Percentiles rank a stretch among this genome's conserved stretches.
Conservation (phyloP, 1,140 invertebrate species). For the Odontomachus brunneus region DNA sequence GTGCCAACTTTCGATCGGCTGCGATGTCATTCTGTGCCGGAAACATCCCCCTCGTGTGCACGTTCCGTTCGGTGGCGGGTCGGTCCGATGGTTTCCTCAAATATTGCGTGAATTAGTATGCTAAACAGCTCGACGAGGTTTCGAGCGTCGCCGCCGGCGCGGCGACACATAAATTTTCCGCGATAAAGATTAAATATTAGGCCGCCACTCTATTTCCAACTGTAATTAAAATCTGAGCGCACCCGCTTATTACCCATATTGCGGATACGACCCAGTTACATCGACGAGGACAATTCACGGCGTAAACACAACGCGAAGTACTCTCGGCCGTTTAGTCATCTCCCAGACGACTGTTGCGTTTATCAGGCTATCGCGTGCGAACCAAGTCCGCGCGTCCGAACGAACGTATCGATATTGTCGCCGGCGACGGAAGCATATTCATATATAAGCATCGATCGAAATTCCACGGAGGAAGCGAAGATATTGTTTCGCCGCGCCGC, state of each 20-base stretch:
- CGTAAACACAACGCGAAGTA: slow-evolving; percentile 47
- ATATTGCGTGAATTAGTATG: slow-evolving; percentile 35
- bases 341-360: slow-evolving; percentile 15
- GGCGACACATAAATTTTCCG: slow-evolving; percentile 27
- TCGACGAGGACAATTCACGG: slow-evolving; percentile 16
- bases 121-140: slow-evolving; percentile 10
- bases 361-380: slow-evolving; percentile 72
- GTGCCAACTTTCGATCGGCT: not conserved
- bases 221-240: slow-evolving; percentile 39
- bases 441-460: slow-evolving; percentile 65
- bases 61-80: not conserved
- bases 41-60: not conserved
- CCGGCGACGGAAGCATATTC: slow-evolving; percentile 19
- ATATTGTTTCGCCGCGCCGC: slow-evolving; percentile 28
- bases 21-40: too few relatives aligned
- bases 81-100: not conserved
- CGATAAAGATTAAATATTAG: slow-evolving; percentile 43
- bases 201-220: slow-evolving; percentile 14
- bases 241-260: slow-evolving; percentile 21
- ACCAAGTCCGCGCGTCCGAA: slow-evolving; percentile 71
- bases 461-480: slow-evolving; percentile 49
- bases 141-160: not conserved
- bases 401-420: slow-evolving; percentile 78
- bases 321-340: slow-evolving; percentile 6
- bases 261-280: slow-evolving; percentile 30